phyloP scores from a whole-genome alignment of 2,113 vertebrate genomes.

The Carollia perspicillata region DNA sequence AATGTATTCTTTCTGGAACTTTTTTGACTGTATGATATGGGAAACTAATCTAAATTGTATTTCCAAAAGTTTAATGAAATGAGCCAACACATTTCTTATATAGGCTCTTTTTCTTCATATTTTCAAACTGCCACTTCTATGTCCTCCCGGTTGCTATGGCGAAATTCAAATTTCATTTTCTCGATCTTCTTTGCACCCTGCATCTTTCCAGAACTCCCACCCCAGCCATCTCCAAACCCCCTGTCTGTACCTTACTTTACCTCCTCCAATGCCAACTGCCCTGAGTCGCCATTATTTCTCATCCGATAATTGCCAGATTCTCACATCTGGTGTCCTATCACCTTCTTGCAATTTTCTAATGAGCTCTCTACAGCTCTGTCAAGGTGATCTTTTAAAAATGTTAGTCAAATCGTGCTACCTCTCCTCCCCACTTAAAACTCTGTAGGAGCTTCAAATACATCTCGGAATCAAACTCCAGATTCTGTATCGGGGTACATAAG shows the following conservation, averaged over 20 bases:
- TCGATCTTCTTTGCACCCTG: not conserved
- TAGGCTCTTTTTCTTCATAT: not conserved
- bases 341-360: not conserved
- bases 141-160: not conserved
- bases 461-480: not conserved
- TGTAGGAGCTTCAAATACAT: not conserved
- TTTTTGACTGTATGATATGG: not conserved
- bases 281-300: not conserved
- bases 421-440: not conserved
- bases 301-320: not conserved
- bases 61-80: not conserved
- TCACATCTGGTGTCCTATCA: not conserved
- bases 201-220: not conserved
- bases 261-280: not conserved
- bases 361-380: not conserved
- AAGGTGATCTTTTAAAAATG: not conserved
- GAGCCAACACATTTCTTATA: not conserved
- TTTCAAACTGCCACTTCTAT: not conserved
- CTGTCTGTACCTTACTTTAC: not conserved
- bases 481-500: not conserved
- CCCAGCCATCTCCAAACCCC: not conserved
- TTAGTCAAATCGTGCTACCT: not conserved
- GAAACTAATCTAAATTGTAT: conserved; percentile 32
- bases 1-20: not conserved
- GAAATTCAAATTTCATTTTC: not conserved